These are phyloP conservation scores for Habrosyne pyritoides DNA, from an alignment of 2,888 invertebrate species.

Conservation along the genomic window DNA sequence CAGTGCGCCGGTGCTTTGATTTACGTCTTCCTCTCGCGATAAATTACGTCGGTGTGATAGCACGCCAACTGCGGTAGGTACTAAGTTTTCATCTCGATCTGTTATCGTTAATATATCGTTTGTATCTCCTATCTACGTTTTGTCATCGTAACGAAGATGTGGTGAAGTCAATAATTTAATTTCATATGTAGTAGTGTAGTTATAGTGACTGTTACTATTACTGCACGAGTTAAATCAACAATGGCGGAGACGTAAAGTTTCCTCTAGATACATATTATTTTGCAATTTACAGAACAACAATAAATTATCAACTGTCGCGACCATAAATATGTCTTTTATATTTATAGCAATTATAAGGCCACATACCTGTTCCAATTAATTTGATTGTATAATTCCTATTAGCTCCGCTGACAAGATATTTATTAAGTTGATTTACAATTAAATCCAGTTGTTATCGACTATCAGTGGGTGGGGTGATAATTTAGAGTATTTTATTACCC, in stretches of 20 bases:
- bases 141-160: not conserved
- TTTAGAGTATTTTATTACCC: not conserved
- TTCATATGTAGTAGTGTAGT: not conserved
- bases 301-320: not conserved
- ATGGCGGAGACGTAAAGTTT: not conserved
- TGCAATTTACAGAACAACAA: not conserved
- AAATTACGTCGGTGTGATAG: slow-evolving; percentile 57
- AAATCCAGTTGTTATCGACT: slow-evolving; percentile 3
- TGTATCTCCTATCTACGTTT: not conserved
- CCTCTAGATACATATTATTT: not conserved
- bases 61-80: slow-evolving; percentile 14
- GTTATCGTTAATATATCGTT: not conserved
- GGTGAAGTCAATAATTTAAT: not conserved
- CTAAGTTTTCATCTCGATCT: slow-evolving; percentile 4
- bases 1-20: slow-evolving; percentile 73
- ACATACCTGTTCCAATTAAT: not conserved
- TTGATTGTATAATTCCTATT: slow-evolving; percentile 3
- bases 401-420: slow-evolving; percentile 3
- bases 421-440: slow-evolving; percentile 9
- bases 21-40: slow-evolving; percentile 76
- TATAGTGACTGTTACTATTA: not conserved
- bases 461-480: slow-evolving; percentile 1
- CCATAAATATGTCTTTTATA: not conserved
- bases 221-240: not conserved
- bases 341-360: slow-evolving; percentile 1